These are phyloP conservation scores for Bubo blakistoni DNA, from an alignment of 2,113 vertebrate genomes.

Conservation along the genomic window DNA sequence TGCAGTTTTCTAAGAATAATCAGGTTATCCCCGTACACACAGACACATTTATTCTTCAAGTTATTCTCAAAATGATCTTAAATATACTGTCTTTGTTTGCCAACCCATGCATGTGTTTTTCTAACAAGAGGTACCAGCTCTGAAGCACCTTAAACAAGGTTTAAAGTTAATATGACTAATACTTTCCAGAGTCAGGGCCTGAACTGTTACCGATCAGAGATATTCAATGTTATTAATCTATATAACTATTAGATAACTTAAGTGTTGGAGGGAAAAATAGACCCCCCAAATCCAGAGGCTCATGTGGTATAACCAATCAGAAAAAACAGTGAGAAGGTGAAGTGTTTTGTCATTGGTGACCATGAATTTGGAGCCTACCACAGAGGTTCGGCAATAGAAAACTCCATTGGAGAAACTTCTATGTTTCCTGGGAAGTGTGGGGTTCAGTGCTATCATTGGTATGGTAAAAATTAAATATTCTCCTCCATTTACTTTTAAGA, in stretches of 20 bases:
- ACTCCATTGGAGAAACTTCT: not conserved
- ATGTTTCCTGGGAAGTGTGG: accelerated
- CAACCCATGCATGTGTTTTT: not conserved
- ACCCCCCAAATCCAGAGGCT: not conserved
- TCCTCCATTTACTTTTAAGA: not conserved
- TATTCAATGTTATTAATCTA: not conserved
- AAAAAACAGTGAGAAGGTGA: not conserved
- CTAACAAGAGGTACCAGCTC: not conserved
- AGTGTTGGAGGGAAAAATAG: not conserved
- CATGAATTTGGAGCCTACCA: not conserved
- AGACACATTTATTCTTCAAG: not conserved
- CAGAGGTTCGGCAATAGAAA: not conserved
- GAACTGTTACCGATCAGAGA: not conserved
- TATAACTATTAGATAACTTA: not conserved
- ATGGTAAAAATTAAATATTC: not conserved
- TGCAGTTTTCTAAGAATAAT: not conserved
- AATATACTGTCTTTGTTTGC: not conserved
- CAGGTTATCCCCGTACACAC: not conserved
- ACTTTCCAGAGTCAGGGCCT: not conserved
- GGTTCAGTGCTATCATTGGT: not conserved
- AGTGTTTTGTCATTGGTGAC: not conserved
- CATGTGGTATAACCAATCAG: not conserved
- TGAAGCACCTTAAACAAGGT: not conserved
- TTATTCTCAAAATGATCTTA: not conserved
- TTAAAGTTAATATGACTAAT: not conserved